Base-by-base conservation (phyloP, 2,113 vertebrate species). In the Leptobrachium leishanense region DNA sequence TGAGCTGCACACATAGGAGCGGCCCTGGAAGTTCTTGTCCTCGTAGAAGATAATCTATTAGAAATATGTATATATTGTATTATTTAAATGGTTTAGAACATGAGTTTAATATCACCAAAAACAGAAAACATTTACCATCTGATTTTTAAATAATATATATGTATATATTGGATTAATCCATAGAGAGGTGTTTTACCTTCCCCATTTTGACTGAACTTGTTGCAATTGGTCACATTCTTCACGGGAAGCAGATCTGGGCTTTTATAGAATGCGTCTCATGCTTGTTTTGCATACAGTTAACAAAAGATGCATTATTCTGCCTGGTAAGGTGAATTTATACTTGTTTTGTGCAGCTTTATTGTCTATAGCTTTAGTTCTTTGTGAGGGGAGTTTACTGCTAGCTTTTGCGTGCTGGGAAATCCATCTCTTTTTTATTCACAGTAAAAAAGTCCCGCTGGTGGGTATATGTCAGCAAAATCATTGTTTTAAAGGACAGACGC, bases 341-440 rank as follows among this genome's bases (percentile, higher is more conserved):
- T 69, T 69, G 12, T 69, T 69, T 69, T 69, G 10, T 69, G 15
- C 68, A 6, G n/a, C 65, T 69, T 46, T 69, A 69, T 69, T 69
- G 13, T 69, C n/a, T 69, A 42, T 20, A 69, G 6, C 50, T 43
- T 46, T 69, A 46, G 43, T 42, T 46, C 43, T 69, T 46, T 69
- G 68, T 69, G 68, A 69, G 1, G 6, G 43, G 15, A 67, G 20
- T 41, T 20, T 69, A 69, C 43, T 20, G 68, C 68, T 46, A n/a
- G 68, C 43, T 44, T 46, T 69, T 69, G 43, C 13, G 43, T 69
- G 15, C n/a, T 69, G 43, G 43, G 43, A 43, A 69, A 46, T 69
- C n/a, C 44, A 44, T 46, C 43, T 9, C 7, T 46, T 69, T 69
- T 43, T 69, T 44, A 69, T 68, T 68, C 67, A 5, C 3, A 43